Evolutionary conservation across 2,797 vertebrate genomes (phyloP).

Genomic region (Gymnodraco acuticeps): DNA sequence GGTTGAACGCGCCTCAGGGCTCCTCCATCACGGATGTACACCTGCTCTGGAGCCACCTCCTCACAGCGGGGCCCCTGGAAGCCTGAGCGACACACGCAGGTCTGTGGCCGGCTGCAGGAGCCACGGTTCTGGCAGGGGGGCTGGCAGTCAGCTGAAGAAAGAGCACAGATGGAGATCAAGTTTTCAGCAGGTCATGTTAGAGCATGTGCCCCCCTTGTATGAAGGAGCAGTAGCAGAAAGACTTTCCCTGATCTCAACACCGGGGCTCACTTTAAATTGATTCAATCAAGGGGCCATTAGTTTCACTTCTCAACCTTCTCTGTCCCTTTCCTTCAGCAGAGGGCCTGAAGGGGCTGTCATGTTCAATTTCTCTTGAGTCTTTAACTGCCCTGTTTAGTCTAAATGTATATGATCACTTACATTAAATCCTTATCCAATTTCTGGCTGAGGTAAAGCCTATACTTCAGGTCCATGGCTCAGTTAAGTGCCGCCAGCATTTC

Average conservation of each 20-base stretch:
- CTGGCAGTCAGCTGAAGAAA: constrained; percentile 91
- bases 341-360: constrained; percentile 66
- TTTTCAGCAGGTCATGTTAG: constrained; percentile 64
- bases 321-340: constrained; percentile 52
- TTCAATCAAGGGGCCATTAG: constrained; percentile 75
- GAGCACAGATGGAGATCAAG: constrained; percentile 67
- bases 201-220: constrained; percentile 42
- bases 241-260: constrained; percentile 59
- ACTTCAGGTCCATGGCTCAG: constrained; percentile 38
- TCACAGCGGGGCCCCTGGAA: constrained; percentile 92
- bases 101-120: constrained; percentile 95
- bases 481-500: constrained; percentile 47
- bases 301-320: constrained; percentile 59
- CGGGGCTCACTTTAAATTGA: constrained; percentile 61
- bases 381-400: constrained; percentile 70
- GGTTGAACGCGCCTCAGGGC: constrained; percentile 79
- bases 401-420: constrained; percentile 66
- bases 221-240: constrained; percentile 56
- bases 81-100: constrained; percentile 94
- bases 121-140: constrained; percentile 96
- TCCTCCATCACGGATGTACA: constrained; percentile 88
- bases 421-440: constrained; percentile 72
- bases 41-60: constrained; percentile 92
- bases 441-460: constrained; percentile 52
- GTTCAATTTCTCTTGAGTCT: constrained; percentile 65